These are phyloP conservation scores for Nemoura dubitans DNA, from an alignment of 2,888 invertebrate genomes.

Conservation along the genomic window DNA sequence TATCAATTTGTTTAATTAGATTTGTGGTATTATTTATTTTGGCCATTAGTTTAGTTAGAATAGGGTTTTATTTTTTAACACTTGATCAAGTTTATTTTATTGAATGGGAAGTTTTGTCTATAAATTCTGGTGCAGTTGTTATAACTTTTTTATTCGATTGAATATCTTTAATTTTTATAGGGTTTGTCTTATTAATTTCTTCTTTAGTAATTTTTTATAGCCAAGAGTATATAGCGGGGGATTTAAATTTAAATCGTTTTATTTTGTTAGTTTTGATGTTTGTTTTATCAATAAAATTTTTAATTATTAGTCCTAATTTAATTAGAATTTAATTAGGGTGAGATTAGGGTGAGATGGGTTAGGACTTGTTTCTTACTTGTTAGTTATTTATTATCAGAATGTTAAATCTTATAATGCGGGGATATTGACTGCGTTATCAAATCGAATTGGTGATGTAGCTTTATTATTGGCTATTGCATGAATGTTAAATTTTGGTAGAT, in stretches of 20 bases:
- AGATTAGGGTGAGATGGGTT: constrained; percentile 79
- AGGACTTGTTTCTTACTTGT: constrained; percentile 76
- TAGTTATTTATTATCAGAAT: constrained; percentile 78
- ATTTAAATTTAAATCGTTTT: constrained; percentile 70
- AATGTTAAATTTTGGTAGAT: constrained; percentile 66
- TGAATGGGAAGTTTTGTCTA: constrained; percentile 66
- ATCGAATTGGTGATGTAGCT: constrained; percentile 78
- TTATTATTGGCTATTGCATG: constrained; percentile 70
- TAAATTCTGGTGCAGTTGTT: constrained; percentile 63
- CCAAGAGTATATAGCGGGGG: constrained; percentile 69
- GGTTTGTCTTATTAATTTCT: constrained; percentile 73
- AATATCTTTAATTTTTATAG: constrained; percentile 71
- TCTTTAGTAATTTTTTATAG: constrained; percentile 72
- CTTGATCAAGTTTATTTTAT: constrained; percentile 63
- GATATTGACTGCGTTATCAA: constrained; percentile 75
- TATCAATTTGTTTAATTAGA: constrained; percentile 65
- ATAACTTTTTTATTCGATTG: constrained; percentile 71
- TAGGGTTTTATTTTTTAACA: constrained; percentile 62
- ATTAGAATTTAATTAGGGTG: constrained; percentile 76
- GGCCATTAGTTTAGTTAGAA: constrained; percentile 59
- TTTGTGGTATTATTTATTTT: constrained; percentile 64
- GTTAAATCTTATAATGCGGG: constrained; percentile 74
- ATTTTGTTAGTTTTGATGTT: constrained; percentile 71
- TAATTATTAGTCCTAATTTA: constrained; percentile 75
- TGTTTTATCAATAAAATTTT: constrained; percentile 72